Evolutionary conservation across 2,113 vertebrate genomes (phyloP).

Genomic region (Carollia perspicillata): DNA sequence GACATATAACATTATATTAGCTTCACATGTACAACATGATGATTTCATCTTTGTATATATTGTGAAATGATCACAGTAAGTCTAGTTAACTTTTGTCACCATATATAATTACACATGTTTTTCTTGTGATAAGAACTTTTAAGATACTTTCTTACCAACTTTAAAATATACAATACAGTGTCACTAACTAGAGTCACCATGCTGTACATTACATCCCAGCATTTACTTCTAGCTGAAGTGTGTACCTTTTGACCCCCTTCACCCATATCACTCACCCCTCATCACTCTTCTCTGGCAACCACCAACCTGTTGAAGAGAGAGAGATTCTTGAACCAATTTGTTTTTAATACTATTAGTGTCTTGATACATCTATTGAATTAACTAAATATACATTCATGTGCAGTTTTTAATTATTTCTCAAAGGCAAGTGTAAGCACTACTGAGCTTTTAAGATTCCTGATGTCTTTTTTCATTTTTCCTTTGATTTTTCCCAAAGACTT

Average conservation of each 20-base stretch:
- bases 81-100: background rate
- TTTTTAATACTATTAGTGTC: background rate
- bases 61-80: background rate
- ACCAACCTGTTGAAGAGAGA: background rate
- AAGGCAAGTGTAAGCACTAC: background rate
- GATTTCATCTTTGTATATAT: background rate
- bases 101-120: background rate
- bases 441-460: background rate
- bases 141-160: background rate
- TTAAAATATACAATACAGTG: background rate
- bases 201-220: background rate
- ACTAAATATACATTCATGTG: background rate
- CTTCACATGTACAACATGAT: background rate
- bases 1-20: background rate
- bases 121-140: background rate
- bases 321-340: background rate
- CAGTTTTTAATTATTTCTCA: background rate
- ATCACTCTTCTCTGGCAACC: background rate
- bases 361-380: background rate
- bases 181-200: background rate
- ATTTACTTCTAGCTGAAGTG: background rate
- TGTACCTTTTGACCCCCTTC: background rate
- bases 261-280: background rate
- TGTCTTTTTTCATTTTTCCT: background rate
- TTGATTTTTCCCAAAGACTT: background rate